Evolutionary conservation across 2,888 invertebrate genomes (phyloP), one percentile per base, ranked within the genome.

Genomic region (Eubasilissa splendida): DNA sequence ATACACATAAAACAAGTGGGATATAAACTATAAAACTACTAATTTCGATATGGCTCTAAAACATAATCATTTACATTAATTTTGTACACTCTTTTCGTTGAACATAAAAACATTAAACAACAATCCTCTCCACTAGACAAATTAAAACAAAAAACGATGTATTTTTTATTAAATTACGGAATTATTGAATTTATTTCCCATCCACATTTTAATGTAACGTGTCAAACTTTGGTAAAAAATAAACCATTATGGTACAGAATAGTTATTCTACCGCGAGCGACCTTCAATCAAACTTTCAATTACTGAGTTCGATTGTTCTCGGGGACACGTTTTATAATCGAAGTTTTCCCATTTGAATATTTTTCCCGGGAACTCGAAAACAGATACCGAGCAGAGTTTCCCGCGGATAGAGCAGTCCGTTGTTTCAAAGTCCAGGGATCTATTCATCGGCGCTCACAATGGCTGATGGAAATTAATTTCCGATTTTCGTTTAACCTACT

Each of bases 331-430:
- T 74, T 59, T 60, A 75, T 75, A 75, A 75, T 75, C 52, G 75
- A 75, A 75, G 75, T 75, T 75, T 73, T 75, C 60, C 75, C 59
- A 75, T 75, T 75, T 60, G 42, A 75, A 75, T 75, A 31, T 60
- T 14, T 60, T 53, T 22, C 60, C 60, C 3, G n/a, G 14, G 22
- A 63, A 14, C 63, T 63, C 22, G 10, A 63, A 58, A 58, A 58
- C 10, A 63, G 63, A 10, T 22, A 66, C 33, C 56, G 42, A 52
- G 70, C 70, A 22, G 68, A 53, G 14, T 5, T 10, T 52, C 10
- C 33, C 68, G 68, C 52, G 11, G 71, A 11, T 12, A 22, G 60
- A 50, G 60, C 75, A 59, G 50, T 75, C 75, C 60, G 60, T 22
- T 54, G 60, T 60, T 60, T 14, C 71, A 54, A 31, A 14, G 56